Base-by-base conservation (phyloP, 1,140 invertebrate genomes). In the Ceratina australensis region DNA sequence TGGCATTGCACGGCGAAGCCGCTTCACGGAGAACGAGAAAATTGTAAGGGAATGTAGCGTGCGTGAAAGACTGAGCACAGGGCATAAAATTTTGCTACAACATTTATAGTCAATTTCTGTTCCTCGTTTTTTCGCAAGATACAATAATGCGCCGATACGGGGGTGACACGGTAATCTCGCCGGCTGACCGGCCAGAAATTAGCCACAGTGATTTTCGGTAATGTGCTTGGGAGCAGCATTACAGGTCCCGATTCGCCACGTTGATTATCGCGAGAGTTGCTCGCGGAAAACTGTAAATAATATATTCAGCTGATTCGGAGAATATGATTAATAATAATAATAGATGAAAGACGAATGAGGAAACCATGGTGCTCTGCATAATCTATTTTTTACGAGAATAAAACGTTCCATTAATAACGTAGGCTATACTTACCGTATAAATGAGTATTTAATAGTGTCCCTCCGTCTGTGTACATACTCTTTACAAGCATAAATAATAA, bases 101-200 rank as follows among this genome's bases (percentile, higher is more conserved):
- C 86, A 87, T 89, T n/a, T 89, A 91, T 92, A 92, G 91, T 91
- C 91, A 92, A 89, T 91, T 88, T 92, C 89, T 91, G 91, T 92
- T 92, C 90, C 91, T 92, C 87, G 89, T 89, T 90, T 42, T 90
- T 88, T 86, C 78, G 86, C 79, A 73, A 87, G 61, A 74, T 74
- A 42, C 10, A n/a, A n/a, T 54, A 85, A 69, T 59, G 82, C 82
- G 80, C 73, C 47, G 33, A 75, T 60, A 47, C 49, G 86, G 86
- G 86, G 79, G 79, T 84, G 83, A 42, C 47, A 74, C 20, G 79
- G 57, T 73, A 80, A 83, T 78, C 74, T 86, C 79, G 78, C 63
- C 77, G 64, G 52, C 72, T 3, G 57, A 74, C 69, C 72, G 33
- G 72, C 42, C 60, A 69, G 72, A 66, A 66, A 63, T 24, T 33